These are phyloP conservation scores for Rhaphigaster nebulosa DNA, from an alignment of 2,888 invertebrate species.

Conservation along the genomic window DNA sequence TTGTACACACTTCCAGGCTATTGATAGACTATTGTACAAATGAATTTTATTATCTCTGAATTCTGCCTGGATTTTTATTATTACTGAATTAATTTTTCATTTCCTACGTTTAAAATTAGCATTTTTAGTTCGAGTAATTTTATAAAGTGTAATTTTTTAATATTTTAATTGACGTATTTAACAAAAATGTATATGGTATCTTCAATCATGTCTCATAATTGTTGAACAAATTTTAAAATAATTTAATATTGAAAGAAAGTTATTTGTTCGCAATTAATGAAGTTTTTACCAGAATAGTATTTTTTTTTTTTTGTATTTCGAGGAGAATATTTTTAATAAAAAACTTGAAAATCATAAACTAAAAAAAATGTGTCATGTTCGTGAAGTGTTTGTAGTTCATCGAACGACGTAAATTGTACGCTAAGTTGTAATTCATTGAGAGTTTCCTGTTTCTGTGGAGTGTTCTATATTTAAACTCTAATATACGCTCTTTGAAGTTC, in stretches of 20 bases:
- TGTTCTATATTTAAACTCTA: slow-evolving; percentile 22
- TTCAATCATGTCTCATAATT: background rate
- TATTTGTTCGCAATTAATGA: background rate
- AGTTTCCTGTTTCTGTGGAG: slow-evolving; percentile 16
- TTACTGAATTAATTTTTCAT: background rate
- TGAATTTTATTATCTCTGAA: background rate
- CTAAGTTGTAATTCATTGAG: slow-evolving; percentile 26
- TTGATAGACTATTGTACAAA: background rate
- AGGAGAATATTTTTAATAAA: no score
- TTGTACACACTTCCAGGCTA: background rate
- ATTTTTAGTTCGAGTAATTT: background rate
- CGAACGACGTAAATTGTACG: background rate
- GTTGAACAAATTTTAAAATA: background rate
- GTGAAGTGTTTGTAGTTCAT: background rate
- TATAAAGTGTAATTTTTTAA: background rate
- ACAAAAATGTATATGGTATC: background rate
- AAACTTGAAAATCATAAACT: background rate
- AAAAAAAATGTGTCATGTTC: background rate
- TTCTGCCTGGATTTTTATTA: background rate
- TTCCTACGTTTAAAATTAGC: background rate
- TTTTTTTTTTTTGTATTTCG: background rate
- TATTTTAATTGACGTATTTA: background rate
- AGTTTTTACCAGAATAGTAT: background rate
- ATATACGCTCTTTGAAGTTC: background rate
- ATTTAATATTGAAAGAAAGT: background rate